A percentile compares a stretch with the other conserved stretches of the same genome.
Conservation (phyloP, 2,113 vertebrate species). For the Corythaixoides concolor region DNA sequence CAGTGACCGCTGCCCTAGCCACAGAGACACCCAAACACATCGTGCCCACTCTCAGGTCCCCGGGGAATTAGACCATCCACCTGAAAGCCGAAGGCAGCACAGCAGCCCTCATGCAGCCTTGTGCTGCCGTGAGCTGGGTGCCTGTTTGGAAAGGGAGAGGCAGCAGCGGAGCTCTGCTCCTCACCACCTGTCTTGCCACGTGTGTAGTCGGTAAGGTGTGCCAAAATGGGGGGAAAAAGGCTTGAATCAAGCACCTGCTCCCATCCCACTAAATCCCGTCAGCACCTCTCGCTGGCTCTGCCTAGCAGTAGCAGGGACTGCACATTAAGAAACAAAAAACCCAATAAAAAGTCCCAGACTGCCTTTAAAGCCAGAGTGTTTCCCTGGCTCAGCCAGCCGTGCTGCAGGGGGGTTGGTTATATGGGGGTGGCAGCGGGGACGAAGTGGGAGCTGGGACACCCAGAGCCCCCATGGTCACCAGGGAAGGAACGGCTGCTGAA, state of each 20-base stretch:
- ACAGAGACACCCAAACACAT: not conserved
- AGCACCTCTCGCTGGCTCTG: not conserved
- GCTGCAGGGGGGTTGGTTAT: not conserved
- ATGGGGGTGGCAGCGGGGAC: fast-evolving
- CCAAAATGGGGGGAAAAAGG: not conserved
- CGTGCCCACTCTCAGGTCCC: too few species aligned
- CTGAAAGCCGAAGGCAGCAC: not conserved
- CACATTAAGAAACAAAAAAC: not conserved
- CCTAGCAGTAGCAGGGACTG: not conserved
- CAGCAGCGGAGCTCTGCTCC: not conserved
- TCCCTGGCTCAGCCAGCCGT: not conserved
- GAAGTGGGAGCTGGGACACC: too few species aligned
- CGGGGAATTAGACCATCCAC: not conserved
- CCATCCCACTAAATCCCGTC: not conserved
- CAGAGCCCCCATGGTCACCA: fast-evolving
- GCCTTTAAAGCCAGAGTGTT: not conserved
- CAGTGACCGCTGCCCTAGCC: not conserved
- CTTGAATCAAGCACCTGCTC: fast-evolving
- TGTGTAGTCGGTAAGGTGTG: fast-evolving
- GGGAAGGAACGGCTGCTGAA: not conserved
- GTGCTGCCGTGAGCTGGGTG: fast-evolving
- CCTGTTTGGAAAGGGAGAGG: fast-evolving
- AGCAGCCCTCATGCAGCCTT: not conserved
- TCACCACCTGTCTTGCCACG: not conserved
- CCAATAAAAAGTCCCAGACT: not conserved